Conservation (phyloP, 1,140 invertebrate genomes). For the Leucophenga varia region DNA sequence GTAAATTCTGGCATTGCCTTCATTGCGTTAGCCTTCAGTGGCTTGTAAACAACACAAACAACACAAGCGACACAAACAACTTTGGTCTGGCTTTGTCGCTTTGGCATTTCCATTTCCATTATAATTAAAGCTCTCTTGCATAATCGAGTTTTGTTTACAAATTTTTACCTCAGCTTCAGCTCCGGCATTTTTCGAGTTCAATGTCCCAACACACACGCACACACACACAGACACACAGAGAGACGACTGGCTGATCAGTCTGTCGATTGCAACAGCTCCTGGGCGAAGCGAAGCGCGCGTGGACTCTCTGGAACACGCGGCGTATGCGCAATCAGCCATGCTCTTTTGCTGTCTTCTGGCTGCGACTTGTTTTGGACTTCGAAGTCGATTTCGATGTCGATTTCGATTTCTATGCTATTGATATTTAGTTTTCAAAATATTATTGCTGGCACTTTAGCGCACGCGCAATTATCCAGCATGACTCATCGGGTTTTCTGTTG, state of each 20-base stretch:
- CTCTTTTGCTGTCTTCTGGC: too few species aligned
- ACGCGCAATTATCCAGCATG: constrained; percentile 48
- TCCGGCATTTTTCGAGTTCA: constrained; percentile 43
- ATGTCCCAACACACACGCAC: constrained; percentile 47
- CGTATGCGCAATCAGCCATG: too few species aligned
- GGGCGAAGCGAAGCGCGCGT: constrained; percentile 31
- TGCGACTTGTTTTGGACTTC: too few species aligned
- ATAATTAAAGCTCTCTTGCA: constrained; percentile 48
- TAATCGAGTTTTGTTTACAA: constrained; percentile 48
- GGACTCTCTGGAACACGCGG: too few species aligned
- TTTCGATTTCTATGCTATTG: too few species aligned
- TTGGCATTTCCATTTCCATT: constrained; percentile 47
- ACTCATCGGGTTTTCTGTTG: constrained; percentile 44
- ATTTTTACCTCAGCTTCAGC: constrained; percentile 17
- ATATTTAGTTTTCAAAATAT: constrained; percentile 39
- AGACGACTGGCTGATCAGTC: neutral
- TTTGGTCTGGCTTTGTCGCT: constrained; percentile 29
- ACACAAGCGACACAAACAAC: too few species aligned
- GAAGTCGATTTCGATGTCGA: too few species aligned
- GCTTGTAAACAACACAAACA: too few species aligned
- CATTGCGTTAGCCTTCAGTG: too few species aligned
- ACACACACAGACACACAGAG: too few species aligned
- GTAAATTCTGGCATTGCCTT: too few species aligned
- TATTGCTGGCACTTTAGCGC: too few species aligned
- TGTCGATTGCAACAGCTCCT: constrained; percentile 49